A percentile compares a stretch with the other conserved stretches of the same genome.
Conservation (phyloP, 2,888 invertebrate species). For the Drosophila greeni region DNA sequence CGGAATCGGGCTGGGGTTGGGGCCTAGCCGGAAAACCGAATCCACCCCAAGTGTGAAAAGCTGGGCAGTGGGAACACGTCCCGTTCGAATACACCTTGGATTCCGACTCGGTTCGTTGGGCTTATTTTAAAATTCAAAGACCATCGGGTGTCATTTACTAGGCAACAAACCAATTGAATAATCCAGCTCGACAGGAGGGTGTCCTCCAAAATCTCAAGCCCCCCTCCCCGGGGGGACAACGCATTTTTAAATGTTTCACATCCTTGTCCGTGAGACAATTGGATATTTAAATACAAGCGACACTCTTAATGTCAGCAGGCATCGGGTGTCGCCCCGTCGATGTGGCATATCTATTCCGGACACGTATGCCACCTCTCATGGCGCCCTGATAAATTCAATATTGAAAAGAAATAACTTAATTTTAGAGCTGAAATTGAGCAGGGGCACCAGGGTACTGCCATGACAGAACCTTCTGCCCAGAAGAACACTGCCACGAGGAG, state of each 20-base stretch:
- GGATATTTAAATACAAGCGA: constrained; percentile 73
- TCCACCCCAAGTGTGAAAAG: constrained; percentile 44
- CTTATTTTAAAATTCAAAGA: constrained; percentile 74
- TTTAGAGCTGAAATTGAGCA: constrained; percentile 41
- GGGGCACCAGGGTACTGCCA: constrained; percentile 1
- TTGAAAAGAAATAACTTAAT: constrained; percentile 77
- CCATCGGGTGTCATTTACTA: constrained; percentile 72
- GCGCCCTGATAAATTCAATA: constrained; percentile 76
- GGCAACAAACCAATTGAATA: constrained; percentile 56
- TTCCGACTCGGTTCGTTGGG: constrained; percentile 5
- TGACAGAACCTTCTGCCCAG: constrained; percentile 10
- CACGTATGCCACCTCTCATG: constrained; percentile 65
- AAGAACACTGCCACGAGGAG: neutral
- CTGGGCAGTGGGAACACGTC: constrained; percentile 63
- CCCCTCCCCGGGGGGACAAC: constrained; percentile 9
- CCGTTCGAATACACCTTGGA: constrained; percentile 47
- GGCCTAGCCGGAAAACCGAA: constrained; percentile 18
- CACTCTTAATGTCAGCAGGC: constrained; percentile 66
- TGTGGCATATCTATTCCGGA: constrained; percentile 61
- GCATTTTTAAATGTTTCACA: constrained; percentile 70
- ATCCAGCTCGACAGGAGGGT: constrained; percentile 42
- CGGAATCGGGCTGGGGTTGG: too few relatives aligned
- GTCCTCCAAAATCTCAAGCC: constrained; percentile 7
- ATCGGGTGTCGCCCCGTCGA: constrained; percentile 2
- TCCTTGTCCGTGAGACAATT: constrained; percentile 55